These are phyloP conservation scores for Amphilophus citrinellus DNA, from an alignment of 2,113 vertebrate species.

Conservation along the genomic window DNA sequence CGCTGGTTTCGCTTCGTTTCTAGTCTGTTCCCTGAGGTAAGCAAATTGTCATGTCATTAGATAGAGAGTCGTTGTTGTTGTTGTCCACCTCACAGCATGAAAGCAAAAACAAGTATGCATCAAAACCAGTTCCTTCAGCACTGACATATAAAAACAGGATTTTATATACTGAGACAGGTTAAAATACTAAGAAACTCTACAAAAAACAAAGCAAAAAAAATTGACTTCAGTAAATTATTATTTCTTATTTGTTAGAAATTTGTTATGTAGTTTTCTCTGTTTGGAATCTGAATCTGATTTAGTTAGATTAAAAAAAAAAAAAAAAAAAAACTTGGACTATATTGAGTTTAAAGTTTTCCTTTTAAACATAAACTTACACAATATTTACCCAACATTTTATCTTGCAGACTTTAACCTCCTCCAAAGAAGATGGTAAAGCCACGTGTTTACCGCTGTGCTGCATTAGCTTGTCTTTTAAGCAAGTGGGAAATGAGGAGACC, in stretches of 20 bases:
- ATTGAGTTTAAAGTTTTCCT: background rate
- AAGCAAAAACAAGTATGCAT: background rate
- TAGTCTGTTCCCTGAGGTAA: background rate
- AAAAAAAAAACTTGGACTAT: too few species aligned
- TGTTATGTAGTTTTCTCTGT: background rate
- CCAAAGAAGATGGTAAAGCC: background rate
- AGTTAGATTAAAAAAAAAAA: too few species aligned
- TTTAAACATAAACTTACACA: background rate
- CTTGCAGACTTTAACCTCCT: background rate
- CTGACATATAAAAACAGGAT: background rate
- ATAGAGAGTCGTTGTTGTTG: background rate
- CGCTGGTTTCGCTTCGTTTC: background rate
- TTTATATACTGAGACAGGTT: background rate
- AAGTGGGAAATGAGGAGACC: background rate
- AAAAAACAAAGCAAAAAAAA: background rate
- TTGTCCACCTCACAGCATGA: background rate
- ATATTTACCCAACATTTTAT: background rate
- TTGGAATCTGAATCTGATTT: background rate
- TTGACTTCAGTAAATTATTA: too few species aligned
- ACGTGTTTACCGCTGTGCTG: background rate
- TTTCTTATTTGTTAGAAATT: too few species aligned
- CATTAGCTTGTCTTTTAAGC: background rate
- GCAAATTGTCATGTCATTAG: background rate
- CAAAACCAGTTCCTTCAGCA: background rate
- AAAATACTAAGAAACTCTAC: background rate